Conservation (phyloP, 2,888 invertebrate genomes). For the Mimas tiliae region DNA sequence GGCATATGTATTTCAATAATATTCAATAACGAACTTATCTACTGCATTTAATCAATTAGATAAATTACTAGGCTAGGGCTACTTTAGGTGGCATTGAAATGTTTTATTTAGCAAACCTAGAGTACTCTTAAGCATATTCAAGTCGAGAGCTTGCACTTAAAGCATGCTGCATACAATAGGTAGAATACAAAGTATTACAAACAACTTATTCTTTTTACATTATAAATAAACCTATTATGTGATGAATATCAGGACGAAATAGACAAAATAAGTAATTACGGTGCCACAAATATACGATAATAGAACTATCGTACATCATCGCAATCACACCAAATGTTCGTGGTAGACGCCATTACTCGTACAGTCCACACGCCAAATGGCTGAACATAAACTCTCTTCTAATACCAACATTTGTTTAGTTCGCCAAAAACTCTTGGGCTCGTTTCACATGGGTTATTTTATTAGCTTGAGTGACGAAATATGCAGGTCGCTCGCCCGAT, state of each 20-base stretch:
- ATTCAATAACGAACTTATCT: too few species aligned
- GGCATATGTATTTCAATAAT: too few species aligned
- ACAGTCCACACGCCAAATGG: constrained; percentile 1
- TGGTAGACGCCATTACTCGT: not conserved
- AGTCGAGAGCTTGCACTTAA: too few species aligned
- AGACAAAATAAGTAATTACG: not conserved
- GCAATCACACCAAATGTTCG: constrained; percentile 7
- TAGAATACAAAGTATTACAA: not conserved
- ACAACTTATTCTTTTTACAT: not conserved
- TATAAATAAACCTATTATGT: not conserved
- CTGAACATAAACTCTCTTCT: not conserved
- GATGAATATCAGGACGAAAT: not conserved
- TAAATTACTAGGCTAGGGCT: too few species aligned
- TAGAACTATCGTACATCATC: not conserved
- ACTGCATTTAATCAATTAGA: too few species aligned
- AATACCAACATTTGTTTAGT: constrained; percentile 8
- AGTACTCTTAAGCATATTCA: too few species aligned
- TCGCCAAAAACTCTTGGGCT: not conserved
- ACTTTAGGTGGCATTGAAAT: too few species aligned
- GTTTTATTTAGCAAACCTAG: too few species aligned
- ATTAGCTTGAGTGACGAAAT: too few species aligned
- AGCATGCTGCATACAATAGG: too few species aligned
- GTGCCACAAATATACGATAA: not conserved
- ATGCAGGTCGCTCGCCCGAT: too few species aligned
- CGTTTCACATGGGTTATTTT: not conserved